A percentile compares a stretch with the other conserved stretches of the same genome.
phyloP scores from a whole-genome alignment of 2,113 vertebrate genomes.

The Pachyramphus minor region DNA sequence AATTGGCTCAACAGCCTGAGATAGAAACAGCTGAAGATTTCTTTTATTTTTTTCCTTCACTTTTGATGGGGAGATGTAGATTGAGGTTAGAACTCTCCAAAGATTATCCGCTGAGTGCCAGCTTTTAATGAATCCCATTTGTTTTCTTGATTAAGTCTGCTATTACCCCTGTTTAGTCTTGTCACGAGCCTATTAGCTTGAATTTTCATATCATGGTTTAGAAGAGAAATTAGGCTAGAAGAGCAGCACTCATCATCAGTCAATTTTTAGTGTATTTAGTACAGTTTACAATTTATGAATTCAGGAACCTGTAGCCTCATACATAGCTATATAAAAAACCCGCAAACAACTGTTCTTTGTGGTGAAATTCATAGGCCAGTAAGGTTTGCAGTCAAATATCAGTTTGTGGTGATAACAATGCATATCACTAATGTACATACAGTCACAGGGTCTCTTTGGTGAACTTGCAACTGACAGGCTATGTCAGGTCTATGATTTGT shows the following conservation, averaged over 20 bases:
- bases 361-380: background rate
- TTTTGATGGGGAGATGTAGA: conserved; percentile 66
- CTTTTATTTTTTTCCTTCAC: background rate
- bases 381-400: background rate
- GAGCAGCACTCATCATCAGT: conserved; percentile 62
- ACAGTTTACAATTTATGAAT: conserved; percentile 64
- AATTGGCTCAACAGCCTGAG: conserved; percentile 34
- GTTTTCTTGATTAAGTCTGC: conserved; percentile 80
- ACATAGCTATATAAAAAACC: background rate
- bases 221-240: conserved; percentile 73
- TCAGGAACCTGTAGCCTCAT: conserved; percentile 30
- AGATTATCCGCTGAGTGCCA: conserved; percentile 71
- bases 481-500: background rate
- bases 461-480: background rate
- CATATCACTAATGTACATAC: background rate
- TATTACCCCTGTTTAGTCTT: conserved; percentile 75
- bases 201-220: conserved; percentile 74
- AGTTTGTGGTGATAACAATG: background rate
- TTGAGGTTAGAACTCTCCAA: conserved; percentile 65
- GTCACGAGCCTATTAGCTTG: conserved; percentile 71
- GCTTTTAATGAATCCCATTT: conserved; percentile 81
- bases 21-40: conserved; percentile 55
- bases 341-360: conserved; percentile 19
- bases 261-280: conserved; percentile 70
- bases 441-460: background rate